Evolutionary conservation across 2,113 vertebrate species (phyloP), one percentile per base, ranked within the genome.

Genomic region (Paratilapia polleni): DNA sequence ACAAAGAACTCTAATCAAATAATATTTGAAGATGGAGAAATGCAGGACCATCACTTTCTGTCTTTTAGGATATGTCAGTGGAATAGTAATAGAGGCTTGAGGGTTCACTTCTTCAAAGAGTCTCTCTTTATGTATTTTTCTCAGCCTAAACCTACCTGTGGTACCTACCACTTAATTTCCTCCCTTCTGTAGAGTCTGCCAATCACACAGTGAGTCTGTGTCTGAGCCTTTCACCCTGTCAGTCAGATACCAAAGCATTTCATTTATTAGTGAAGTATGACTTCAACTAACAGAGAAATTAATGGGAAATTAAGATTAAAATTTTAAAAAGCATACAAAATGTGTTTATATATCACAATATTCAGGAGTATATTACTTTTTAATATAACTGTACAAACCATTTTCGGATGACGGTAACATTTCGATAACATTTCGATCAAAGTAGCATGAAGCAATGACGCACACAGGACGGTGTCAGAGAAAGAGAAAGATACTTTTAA

Each of bases 101-200:
- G 57, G 57, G 22, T 24, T 58, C 3, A 58, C n/a, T 4, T 58
- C 57, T 58, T 13, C 19, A 56, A 56, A 56, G 17, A 68, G 2
- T 57, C 6, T 26, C 19, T 28, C 28, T 28, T 4, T 84, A 15
- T 47, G 20, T 73, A 20, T 34, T 19, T 81, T 41, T 80, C 63
- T 68, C 34, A 47, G 76, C n/a, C 66, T 34, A 57, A 54, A 75
- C 14, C 28, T 26, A 78, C 31, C 57, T 62, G 5, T 26, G 24
- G 31, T 61, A 13, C 81, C 31, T 36, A 24, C 52, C 38, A 57
- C 22, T 87, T 92, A n/a, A 92, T 90, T 90, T 93, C 85, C 90
- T 91, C 43, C 47, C 28, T 24, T 19, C 77, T 77, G 84, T 73
- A 58, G 57, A 66, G 28, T 70, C 82, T 85, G 85, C 59, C 89